These are phyloP conservation scores for Diceros bicornis DNA, from an alignment of 2,797 vertebrate genomes.

Conservation along the genomic window DNA sequence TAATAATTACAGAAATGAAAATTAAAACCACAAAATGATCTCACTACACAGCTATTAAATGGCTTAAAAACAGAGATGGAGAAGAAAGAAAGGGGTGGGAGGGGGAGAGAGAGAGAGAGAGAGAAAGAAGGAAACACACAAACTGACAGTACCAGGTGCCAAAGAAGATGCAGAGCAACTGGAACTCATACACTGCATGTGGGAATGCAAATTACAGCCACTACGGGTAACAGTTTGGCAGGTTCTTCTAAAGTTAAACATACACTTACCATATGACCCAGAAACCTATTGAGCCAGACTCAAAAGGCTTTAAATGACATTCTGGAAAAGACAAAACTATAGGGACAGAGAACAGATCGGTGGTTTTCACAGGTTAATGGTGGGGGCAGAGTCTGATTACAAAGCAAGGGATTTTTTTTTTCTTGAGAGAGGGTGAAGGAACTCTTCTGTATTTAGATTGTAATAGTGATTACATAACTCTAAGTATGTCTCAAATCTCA, in stretches of 20 bases:
- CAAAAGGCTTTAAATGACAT: conserved; percentile 29
- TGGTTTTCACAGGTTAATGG: neutral
- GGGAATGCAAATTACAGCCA: neutral
- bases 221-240: neutral
- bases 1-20: conserved; percentile 40
- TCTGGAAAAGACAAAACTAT: conserved; percentile 38
- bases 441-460: neutral
- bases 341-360: neutral
- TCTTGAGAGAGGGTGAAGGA: neutral
- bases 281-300: neutral
- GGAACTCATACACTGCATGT: neutral
- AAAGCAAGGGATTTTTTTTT: neutral
- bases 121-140: neutral
- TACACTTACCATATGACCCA: neutral
- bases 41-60: neutral
- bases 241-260: conserved; percentile 8
- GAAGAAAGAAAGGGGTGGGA: neutral
- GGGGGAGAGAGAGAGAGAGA: neutral
- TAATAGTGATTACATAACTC: neutral
- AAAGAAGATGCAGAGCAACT: neutral
- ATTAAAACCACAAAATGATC: conserved; percentile 41
- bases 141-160: neutral
- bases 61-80: neutral
- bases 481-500: conserved; percentile 38
- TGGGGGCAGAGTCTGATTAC: neutral